phyloP scores from a whole-genome alignment of 2,888 invertebrate genomes.

The Pyrgus malvae region DNA sequence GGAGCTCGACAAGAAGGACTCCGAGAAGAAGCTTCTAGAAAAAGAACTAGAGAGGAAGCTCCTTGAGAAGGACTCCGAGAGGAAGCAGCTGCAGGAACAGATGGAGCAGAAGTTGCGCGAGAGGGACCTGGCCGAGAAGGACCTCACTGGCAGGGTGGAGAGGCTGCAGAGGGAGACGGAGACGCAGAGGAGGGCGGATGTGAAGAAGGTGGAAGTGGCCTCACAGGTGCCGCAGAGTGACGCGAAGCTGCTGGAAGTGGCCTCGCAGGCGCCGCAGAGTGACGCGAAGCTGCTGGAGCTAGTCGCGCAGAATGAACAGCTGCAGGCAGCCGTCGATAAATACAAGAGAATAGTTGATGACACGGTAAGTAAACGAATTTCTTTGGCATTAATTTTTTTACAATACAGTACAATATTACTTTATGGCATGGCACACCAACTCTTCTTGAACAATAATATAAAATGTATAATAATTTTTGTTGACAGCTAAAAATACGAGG shows the following conservation, averaged over 20 bases:
- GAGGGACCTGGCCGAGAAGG: slow-evolving; percentile 33
- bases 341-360: slow-evolving; percentile 89
- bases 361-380: slow-evolving; percentile 83
- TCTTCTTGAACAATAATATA: too few species aligned
- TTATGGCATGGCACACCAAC: too few species aligned
- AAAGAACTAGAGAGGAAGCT: slow-evolving; percentile 32
- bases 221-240: slow-evolving; percentile 31
- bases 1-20: slow-evolving; percentile 44
- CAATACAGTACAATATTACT: too few species aligned
- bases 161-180: slow-evolving; percentile 31
- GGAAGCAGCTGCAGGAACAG: slow-evolving; percentile 31
- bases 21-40: slow-evolving; percentile 32
- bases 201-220: slow-evolving; percentile 16
- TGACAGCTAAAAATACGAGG: too few species aligned
- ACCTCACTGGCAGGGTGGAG: slow-evolving; percentile 29
- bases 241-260: slow-evolving; percentile 61
- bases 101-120: slow-evolving; percentile 34
- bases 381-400: too few species aligned
- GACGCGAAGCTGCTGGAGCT: slow-evolving; percentile 70
- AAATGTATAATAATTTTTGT: too few species aligned
- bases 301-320: slow-evolving; percentile 82
- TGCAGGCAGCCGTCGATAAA: slow-evolving; percentile 84
- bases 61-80: slow-evolving; percentile 37
- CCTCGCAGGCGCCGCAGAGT: slow-evolving; percentile 11
- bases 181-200: slow-evolving; percentile 20